Conservation (phyloP, 2,888 invertebrate species). For the Trichogramma evanescens region DNA sequence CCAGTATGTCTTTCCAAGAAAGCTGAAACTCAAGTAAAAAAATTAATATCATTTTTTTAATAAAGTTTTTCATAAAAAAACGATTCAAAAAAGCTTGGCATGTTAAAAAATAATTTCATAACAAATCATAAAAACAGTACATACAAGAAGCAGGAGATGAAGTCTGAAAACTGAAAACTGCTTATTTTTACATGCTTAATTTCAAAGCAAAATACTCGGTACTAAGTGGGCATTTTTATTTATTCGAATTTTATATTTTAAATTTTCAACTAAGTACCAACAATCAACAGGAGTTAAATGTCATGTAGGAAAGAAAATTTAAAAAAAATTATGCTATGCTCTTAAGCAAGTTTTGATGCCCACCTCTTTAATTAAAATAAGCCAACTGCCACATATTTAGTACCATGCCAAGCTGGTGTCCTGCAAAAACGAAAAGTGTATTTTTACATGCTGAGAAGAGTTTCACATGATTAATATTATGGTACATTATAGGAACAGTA, state of each 20-base stretch:
- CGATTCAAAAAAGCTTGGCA: conserved; percentile 15
- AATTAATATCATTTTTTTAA: conserved; percentile 8
- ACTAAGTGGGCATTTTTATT: no score
- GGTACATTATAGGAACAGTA: conserved; percentile 1
- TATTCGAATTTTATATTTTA: no score
- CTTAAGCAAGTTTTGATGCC: conserved; percentile 25
- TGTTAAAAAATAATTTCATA: conserved; percentile 4
- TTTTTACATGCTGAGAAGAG: conserved; percentile 36
- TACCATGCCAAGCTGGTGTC: conserved; percentile 30
- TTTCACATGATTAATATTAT: conserved; percentile 19
- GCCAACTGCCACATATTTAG: conserved; percentile 28
- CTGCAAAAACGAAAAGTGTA: conserved; percentile 38
- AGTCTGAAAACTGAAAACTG: no score
- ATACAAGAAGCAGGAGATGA: no score
- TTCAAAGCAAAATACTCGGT: no score
- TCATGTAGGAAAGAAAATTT: not conserved
- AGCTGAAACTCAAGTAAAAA: conserved; percentile 39
- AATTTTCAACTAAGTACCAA: not conserved
- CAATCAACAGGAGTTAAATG: conserved; percentile 1
- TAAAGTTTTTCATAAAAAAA: not conserved
- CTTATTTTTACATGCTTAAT: no score
- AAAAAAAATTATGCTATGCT: not conserved
- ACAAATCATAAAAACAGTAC: conserved; percentile 6
- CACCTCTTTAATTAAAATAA: conserved; percentile 33
- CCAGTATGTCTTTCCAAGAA: conserved; percentile 20